Evolutionary conservation across 2,113 vertebrate genomes (phyloP).

Genomic region (Neotoma lepida): DNA sequence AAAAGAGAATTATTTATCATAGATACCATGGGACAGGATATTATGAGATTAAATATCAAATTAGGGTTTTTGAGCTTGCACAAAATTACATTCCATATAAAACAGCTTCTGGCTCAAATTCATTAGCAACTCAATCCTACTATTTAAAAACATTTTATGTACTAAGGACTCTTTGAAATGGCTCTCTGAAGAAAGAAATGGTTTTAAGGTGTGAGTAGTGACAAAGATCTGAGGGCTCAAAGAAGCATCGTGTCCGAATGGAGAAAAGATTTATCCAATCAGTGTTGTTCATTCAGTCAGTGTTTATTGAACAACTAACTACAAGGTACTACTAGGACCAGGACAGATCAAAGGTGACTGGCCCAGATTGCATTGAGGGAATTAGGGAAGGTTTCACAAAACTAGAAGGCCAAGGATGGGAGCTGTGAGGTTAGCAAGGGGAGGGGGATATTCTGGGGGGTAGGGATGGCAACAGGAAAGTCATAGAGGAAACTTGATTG

Average conservation of each 20-base stretch:
- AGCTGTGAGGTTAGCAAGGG: background rate
- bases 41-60: slow-evolving; percentile 35
- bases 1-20: slow-evolving; percentile 58
- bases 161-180: slow-evolving; percentile 3
- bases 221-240: background rate
- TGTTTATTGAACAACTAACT: background rate
- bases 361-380: background rate
- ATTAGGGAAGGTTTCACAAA: slow-evolving; percentile 10
- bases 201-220: slow-evolving; percentile 23
- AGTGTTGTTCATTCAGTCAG: background rate
- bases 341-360: background rate
- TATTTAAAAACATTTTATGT: slow-evolving; percentile 14
- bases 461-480: background rate
- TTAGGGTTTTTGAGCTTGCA: slow-evolving; percentile 2
- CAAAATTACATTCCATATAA: slow-evolving; percentile 4
- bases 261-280: slow-evolving; percentile 7
- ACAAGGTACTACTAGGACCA: background rate
- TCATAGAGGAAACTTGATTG: background rate
- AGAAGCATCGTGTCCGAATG: background rate
- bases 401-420: background rate
- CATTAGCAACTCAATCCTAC: background rate
- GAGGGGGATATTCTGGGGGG: background rate
- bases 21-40: slow-evolving; percentile 3
- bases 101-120: slow-evolving; percentile 37
- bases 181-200: background rate